A percentile compares a stretch with the other conserved stretches of the same genome.
Evolutionary conservation across 2,888 invertebrate species (phyloP).

Genomic region (Ypsolopha scabrella): DNA sequence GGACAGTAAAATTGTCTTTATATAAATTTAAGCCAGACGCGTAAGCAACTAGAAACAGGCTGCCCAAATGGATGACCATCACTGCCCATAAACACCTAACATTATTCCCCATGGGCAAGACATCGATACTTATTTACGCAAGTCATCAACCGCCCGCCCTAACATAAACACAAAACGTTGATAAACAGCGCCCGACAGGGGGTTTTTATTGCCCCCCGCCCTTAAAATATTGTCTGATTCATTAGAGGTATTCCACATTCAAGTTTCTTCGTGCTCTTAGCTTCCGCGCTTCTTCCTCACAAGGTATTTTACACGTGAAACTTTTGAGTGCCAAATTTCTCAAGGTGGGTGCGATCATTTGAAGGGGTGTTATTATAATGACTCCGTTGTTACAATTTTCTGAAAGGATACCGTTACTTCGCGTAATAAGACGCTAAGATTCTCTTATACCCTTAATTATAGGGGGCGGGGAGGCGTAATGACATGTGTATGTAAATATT

Average conservation of each 20-base stretch:
- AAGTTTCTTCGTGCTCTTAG: slow-evolving; percentile 59
- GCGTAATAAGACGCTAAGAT: slow-evolving; percentile 71
- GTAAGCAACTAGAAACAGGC: too few species aligned
- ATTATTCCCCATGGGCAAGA: not conserved
- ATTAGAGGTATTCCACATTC: slow-evolving; percentile 69
- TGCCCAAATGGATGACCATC: too few species aligned
- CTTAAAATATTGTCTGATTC: slow-evolving; percentile 72
- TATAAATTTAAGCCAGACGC: too few species aligned
- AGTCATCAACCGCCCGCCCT: slow-evolving; percentile 18
- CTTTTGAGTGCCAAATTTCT: slow-evolving; percentile 43
- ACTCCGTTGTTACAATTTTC: slow-evolving; percentile 65
- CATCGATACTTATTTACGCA: slow-evolving; percentile 62
- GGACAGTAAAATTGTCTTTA: too few species aligned
- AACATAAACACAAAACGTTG: slow-evolving; percentile 59
- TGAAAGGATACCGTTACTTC: slow-evolving; percentile 67
- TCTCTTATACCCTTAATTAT: slow-evolving; percentile 70
- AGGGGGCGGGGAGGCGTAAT: slow-evolving; percentile 47
- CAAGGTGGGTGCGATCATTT: slow-evolving; percentile 44
- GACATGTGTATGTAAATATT: slow-evolving; percentile 71
- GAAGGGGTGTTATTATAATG: slow-evolving; percentile 43
- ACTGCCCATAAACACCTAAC: too few species aligned
- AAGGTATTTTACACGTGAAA: slow-evolving; percentile 34
- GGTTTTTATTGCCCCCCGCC: slow-evolving; percentile 64
- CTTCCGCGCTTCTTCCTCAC: slow-evolving; percentile 24
- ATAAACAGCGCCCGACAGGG: slow-evolving; percentile 58